phyloP scores from a whole-genome alignment of 2,888 invertebrate genomes.

The Campopleginae sp. region DNA sequence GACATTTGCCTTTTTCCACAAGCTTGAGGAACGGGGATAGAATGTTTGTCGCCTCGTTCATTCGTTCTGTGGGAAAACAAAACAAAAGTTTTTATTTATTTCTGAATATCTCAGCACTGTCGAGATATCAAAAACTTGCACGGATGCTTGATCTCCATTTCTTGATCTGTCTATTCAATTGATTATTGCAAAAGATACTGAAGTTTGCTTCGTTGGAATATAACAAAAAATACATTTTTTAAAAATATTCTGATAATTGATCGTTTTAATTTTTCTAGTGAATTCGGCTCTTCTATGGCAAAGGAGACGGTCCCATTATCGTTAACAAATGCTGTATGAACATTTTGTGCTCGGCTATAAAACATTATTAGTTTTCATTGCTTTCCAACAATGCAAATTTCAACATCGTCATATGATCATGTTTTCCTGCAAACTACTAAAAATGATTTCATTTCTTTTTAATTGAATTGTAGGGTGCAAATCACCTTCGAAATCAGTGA shows the following conservation, averaged over 20 bases:
- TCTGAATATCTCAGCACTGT: not conserved
- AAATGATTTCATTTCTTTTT: not conserved
- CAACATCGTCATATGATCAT: too few species aligned
- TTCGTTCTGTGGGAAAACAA: constrained; percentile 79
- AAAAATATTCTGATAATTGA: too few species aligned
- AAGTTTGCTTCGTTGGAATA: too few species aligned
- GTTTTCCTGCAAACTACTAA: not conserved
- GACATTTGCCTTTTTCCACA: constrained; percentile 87
- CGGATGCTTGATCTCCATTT: not conserved
- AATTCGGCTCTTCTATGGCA: too few species aligned
- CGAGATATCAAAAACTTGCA: not conserved
- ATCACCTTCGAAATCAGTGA: constrained; percentile 91
- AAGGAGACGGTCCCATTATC: too few species aligned
- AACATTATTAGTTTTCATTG: too few species aligned
- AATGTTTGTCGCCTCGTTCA: constrained; percentile 88
- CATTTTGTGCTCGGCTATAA: too few species aligned
- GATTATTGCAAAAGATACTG: not conserved
- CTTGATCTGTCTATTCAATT: not conserved
- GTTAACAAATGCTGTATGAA: too few species aligned
- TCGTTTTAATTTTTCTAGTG: too few species aligned
- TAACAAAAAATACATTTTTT: not conserved
- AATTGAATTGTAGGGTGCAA: not conserved
- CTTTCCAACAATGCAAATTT: too few species aligned
- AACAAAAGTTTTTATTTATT: constrained; percentile 22
- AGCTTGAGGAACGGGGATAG: constrained; percentile 89